Evolutionary conservation across 2,113 vertebrate species (phyloP).

Genomic region (Calcarius ornatus): DNA sequence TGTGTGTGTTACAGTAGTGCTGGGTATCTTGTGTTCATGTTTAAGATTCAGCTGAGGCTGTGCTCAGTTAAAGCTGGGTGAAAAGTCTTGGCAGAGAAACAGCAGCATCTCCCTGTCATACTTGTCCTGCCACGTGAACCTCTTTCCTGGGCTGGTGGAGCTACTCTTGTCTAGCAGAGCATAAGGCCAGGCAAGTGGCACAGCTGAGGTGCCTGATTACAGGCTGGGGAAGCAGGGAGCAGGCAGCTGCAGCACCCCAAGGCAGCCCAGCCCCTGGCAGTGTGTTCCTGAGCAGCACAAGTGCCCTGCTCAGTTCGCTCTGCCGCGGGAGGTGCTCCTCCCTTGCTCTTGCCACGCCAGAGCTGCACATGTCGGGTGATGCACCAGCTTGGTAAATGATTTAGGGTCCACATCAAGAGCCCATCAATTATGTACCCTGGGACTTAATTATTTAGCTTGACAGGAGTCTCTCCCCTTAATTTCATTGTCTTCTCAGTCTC

Average conservation of each 20-base stretch:
- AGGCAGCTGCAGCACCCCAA: neutral
- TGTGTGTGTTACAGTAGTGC: neutral
- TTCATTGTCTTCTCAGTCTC: constrained; percentile 34
- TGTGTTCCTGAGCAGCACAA: no score
- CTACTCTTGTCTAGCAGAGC: neutral
- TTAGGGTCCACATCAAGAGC: constrained; percentile 46
- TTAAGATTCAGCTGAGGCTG: neutral
- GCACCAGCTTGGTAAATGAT: constrained; percentile 39
- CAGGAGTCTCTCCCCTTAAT: constrained; percentile 53
- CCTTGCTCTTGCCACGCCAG: neutral
- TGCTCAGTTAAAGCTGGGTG: neutral
- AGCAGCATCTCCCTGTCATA: neutral
- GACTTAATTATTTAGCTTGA: constrained; percentile 62
- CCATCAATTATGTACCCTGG: constrained; percentile 49
- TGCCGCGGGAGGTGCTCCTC: fast-evolving
- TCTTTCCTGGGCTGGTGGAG: neutral
- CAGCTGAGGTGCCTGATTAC: fast-evolving
- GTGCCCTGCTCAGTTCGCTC: neutral
- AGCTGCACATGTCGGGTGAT: neutral
- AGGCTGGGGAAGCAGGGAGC: neutral
- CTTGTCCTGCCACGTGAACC: fast-evolving
- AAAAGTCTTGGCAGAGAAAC: neutral
- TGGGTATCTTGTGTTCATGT: neutral
- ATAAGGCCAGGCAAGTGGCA: fast-evolving
- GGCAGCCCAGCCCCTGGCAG: neutral